phyloP scores from a whole-genome alignment of 1,140 invertebrate genomes.

The Bombus confusus region DNA sequence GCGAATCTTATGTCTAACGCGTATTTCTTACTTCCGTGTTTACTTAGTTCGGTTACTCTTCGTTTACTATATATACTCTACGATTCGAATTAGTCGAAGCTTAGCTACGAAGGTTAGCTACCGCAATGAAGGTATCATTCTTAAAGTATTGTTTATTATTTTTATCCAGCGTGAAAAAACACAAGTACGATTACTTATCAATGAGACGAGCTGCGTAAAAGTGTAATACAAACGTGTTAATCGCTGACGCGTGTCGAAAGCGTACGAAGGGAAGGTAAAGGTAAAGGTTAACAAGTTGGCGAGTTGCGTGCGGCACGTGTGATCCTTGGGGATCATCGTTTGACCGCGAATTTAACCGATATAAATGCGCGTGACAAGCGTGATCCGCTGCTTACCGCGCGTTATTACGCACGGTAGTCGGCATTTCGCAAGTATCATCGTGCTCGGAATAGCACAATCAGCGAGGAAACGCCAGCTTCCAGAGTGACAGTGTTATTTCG shows the following conservation, averaged over 20 bases:
- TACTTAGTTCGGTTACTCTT: too few relatives aligned
- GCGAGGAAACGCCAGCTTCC: background rate
- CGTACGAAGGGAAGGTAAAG: slow-evolving; percentile 3
- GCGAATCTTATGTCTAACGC: too few relatives aligned
- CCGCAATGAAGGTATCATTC: too few relatives aligned
- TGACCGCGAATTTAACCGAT: slow-evolving; percentile 34
- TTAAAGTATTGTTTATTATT: background rate
- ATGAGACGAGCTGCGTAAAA: background rate
- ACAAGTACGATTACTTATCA: background rate
- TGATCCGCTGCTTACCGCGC: background rate
- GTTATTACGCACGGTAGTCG: slow-evolving; percentile 21
- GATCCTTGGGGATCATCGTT: slow-evolving; percentile 42
- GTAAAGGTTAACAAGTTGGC: slow-evolving; percentile 48
- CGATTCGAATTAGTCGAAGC: too few relatives aligned
- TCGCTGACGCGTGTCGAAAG: background rate
- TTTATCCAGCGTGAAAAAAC: background rate
- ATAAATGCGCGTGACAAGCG: slow-evolving; percentile 32
- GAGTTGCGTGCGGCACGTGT: slow-evolving; percentile 39
- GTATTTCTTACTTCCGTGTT: too few relatives aligned
- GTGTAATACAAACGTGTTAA: background rate
- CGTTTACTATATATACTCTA: too few relatives aligned
- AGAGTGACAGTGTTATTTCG: slow-evolving; percentile 38
- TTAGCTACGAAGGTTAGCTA: too few relatives aligned
- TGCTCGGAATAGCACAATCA: slow-evolving; percentile 2
- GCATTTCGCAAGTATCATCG: slow-evolving; percentile 42